Evolutionary conservation across 2,797 vertebrate species (phyloP).

Genomic region (Hemibagrus guttatus): DNA sequence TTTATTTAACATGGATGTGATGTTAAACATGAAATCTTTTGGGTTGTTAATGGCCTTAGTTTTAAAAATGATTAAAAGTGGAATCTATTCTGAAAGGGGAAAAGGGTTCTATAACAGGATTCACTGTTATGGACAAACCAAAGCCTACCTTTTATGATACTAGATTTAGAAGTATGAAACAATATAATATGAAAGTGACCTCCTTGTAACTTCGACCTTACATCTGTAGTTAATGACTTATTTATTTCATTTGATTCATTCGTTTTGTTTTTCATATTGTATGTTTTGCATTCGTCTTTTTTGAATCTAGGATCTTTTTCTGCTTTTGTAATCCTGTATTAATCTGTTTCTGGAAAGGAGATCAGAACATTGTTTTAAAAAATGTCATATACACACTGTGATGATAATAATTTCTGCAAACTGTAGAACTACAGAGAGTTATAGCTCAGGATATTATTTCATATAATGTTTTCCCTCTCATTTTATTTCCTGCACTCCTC

Average conservation of each 20-base stretch:
- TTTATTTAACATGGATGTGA: too few relatives aligned
- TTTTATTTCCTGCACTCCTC: conserved; percentile 13
- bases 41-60: neutral
- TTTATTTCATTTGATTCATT: neutral
- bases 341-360: neutral
- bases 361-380: neutral
- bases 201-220: neutral
- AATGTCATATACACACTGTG: conserved; percentile 22
- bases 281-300: neutral
- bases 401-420: neutral
- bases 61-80: neutral
- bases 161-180: neutral
- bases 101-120: neutral
- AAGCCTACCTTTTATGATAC: neutral
- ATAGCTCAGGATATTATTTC: conserved; percentile 36
- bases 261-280: neutral
- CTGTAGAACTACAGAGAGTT: conserved; percentile 33
- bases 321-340: neutral
- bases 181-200: neutral
- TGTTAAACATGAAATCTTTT: too few relatives aligned
- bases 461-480: conserved; percentile 30
- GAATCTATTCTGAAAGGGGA: neutral
- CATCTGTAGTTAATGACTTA: neutral
- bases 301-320: neutral
- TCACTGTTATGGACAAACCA: neutral